Evolutionary conservation across 2,797 vertebrate genomes (phyloP).

Genomic region (Gallinago solitaria): DNA sequence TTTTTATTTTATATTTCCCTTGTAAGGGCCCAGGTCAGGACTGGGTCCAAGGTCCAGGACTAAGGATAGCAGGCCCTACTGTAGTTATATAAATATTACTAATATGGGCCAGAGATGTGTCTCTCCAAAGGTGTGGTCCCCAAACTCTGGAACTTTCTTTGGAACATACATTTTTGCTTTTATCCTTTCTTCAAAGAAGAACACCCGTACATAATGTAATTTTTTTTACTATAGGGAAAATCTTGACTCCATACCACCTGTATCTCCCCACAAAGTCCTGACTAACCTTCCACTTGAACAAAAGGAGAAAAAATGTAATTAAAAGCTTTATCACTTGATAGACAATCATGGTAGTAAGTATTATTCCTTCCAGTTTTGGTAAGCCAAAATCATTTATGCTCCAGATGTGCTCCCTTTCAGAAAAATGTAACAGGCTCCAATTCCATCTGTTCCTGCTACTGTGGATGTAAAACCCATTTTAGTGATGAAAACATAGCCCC

Average conservation of each 20-base stretch:
- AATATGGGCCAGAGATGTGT: background rate
- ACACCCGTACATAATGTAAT: fast-evolving
- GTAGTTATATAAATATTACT: background rate
- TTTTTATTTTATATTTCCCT: background rate
- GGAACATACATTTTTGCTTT: background rate
- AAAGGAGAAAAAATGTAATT: background rate
- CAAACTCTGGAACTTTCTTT: background rate
- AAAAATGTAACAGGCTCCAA: background rate
- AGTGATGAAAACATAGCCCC: background rate
- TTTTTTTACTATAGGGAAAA: background rate
- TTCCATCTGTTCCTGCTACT: background rate
- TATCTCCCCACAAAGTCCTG: background rate
- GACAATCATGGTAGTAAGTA: background rate
- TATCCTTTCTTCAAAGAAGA: background rate
- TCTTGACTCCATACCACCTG: background rate
- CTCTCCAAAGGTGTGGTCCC: background rate
- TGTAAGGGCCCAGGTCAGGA: background rate
- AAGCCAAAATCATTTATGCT: background rate
- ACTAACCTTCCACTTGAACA: background rate
- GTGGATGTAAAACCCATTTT: background rate
- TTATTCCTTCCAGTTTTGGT: background rate
- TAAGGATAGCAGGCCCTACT: background rate
- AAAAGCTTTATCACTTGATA: background rate
- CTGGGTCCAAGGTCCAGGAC: background rate
- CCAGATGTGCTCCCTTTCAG: background rate